These are phyloP conservation scores for Parnassius glacialis DNA, from an alignment of 2,888 invertebrate genomes.

Conservation along the genomic window DNA sequence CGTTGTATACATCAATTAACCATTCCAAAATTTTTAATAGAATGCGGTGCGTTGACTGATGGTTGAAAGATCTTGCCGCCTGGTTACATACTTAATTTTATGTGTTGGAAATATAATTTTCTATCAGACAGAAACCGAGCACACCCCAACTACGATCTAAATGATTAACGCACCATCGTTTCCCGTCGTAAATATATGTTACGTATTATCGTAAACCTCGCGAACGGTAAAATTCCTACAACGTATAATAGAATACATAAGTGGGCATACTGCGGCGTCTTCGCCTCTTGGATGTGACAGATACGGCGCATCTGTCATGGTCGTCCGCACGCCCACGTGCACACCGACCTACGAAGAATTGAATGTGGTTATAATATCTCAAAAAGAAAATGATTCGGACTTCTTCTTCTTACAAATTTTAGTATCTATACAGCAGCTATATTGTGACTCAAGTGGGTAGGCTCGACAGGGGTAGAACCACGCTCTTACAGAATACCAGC, in stretches of 20 bases:
- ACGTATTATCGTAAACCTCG: conserved; percentile 23
- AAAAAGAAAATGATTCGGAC: too few relatives aligned
- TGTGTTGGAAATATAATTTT: neutral
- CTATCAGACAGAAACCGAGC: neutral
- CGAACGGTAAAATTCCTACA: conserved; percentile 26
- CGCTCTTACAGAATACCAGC: too few relatives aligned
- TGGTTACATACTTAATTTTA: too few relatives aligned
- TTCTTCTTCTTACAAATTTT: too few relatives aligned
- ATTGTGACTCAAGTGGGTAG: too few relatives aligned
- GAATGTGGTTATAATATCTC: conserved; percentile 27
- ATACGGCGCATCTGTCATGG: conserved; percentile 48
- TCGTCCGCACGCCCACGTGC: conserved; percentile 40
- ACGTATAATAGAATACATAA: conserved; percentile 32
- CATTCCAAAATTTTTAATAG: too few relatives aligned
- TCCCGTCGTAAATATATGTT: conserved; percentile 25
- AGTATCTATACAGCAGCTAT: too few relatives aligned
- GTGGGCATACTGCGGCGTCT: conserved; percentile 30
- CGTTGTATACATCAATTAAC: too few relatives aligned
- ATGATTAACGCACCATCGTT: conserved; percentile 25
- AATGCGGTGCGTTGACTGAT: too few relatives aligned
- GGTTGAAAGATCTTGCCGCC: too few relatives aligned
- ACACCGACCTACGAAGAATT: neutral
- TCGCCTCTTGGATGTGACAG: conserved; percentile 39
- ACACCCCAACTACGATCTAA: conserved; percentile 4
- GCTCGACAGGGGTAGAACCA: too few relatives aligned